Percentiles rank a stretch among this genome's conserved stretches.
Evolutionary conservation across 2,888 invertebrate genomes (phyloP).

Genomic region (Margaritifera margaritifera): DNA sequence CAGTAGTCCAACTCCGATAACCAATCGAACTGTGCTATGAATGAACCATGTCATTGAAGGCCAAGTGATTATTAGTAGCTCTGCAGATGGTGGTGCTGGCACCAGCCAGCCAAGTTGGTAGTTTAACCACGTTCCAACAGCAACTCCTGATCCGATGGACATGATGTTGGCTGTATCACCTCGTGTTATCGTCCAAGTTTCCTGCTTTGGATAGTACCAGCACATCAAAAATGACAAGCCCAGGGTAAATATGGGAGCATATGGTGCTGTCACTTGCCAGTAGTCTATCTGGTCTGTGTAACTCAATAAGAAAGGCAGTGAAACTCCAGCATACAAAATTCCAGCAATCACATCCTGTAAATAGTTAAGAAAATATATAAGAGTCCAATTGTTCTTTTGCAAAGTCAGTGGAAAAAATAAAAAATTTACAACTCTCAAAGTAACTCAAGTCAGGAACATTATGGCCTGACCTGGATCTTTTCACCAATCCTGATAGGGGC

Average conservation of each 20-base stretch:
- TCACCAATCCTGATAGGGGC: too few relatives aligned
- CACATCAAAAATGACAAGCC: slow-evolving; percentile 80
- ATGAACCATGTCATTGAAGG: slow-evolving; percentile 81
- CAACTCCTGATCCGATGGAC: slow-evolving; percentile 78
- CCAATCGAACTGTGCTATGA: slow-evolving; percentile 75
- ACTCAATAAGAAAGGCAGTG: slow-evolving; percentile 84
- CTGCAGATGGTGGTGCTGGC: slow-evolving; percentile 48
- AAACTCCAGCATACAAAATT: slow-evolving; percentile 79
- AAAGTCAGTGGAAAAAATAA: too few relatives aligned
- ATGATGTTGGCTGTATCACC: slow-evolving; percentile 92
- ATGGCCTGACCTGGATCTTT: too few relatives aligned
- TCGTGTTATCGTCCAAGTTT: slow-evolving; percentile 91
- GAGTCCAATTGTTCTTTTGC: too few relatives aligned
- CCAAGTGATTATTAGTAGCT: slow-evolving; percentile 84
- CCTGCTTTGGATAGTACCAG: slow-evolving; percentile 86
- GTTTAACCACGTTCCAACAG: slow-evolving; percentile 88
- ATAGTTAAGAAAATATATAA: slow-evolving; percentile 2
- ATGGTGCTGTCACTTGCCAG: slow-evolving; percentile 80
- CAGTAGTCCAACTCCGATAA: slow-evolving; percentile 85
- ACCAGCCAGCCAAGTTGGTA: slow-evolving; percentile 83
- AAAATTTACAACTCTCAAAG: too few relatives aligned
- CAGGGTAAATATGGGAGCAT: slow-evolving; percentile 79
- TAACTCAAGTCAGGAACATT: too few relatives aligned
- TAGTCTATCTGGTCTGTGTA: slow-evolving; percentile 84
- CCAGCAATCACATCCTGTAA: slow-evolving; percentile 88